Evolutionary conservation across 2,113 vertebrate genomes (phyloP).

Genomic region (Chrysemys picta): DNA sequence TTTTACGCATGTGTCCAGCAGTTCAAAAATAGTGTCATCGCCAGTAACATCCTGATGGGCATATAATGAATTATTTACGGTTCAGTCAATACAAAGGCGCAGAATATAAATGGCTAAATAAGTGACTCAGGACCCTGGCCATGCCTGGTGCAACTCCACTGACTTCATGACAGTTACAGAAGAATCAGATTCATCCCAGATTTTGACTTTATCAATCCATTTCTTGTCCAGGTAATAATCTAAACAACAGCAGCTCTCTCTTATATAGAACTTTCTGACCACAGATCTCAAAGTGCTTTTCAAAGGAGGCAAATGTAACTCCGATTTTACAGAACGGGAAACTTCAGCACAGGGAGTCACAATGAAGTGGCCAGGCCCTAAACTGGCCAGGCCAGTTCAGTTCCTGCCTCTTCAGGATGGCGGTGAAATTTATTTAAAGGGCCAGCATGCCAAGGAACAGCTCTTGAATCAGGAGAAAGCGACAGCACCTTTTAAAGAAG

Average conservation of each 20-base stretch:
- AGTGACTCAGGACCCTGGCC: not conserved
- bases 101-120: not conserved
- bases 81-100: not conserved
- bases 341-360: not conserved
- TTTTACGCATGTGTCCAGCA: not conserved
- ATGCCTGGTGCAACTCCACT: not conserved
- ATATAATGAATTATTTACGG: not conserved
- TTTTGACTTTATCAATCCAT: not conserved
- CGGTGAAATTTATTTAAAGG: not conserved
- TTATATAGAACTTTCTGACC: not conserved
- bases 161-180: not conserved
- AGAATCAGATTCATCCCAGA: not conserved
- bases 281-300: not conserved
- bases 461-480: not conserved
- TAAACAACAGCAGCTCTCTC: not conserved
- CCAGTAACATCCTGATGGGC: not conserved
- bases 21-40: not conserved
- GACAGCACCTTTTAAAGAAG: not conserved
- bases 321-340: not conserved
- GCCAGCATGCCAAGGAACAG: not conserved
- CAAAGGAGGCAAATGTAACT: not conserved
- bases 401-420: not conserved
- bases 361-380: accelerated
- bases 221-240: not conserved
- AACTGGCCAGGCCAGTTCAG: not conserved